phyloP scores from a whole-genome alignment of 2,888 invertebrate genomes.

The Pinctada fucata region DNA sequence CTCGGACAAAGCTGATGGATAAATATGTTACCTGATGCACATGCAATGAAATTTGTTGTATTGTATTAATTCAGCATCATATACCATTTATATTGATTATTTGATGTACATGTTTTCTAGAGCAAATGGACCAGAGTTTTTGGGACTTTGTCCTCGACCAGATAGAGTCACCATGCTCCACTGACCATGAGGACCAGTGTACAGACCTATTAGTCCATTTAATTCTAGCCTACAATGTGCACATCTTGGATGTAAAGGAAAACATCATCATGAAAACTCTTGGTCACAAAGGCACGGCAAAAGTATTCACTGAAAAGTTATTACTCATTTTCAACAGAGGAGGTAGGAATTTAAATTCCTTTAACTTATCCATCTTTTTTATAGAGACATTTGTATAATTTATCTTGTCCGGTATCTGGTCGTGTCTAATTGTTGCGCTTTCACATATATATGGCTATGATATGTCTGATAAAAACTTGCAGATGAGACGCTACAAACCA shows the following conservation, averaged over 20 bases:
- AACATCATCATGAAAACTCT: slow-evolving; percentile 75
- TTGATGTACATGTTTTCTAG: slow-evolving; percentile 78
- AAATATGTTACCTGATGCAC: no score
- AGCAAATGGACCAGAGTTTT: slow-evolving; percentile 90
- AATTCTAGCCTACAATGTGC: slow-evolving; percentile 92
- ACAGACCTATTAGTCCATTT: slow-evolving; percentile 90
- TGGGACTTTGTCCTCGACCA: slow-evolving; percentile 87
- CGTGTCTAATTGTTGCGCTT: no score
- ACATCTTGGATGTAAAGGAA: slow-evolving; percentile 81
- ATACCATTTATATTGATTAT: background rate
- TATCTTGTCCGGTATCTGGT: no score
- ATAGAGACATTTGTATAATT: no score
- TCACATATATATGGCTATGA: no score
- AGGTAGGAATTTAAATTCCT: slow-evolving; percentile 77
- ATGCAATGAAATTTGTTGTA: no score
- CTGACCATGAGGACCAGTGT: slow-evolving; percentile 89
- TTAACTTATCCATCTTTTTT: background rate
- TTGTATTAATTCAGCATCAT: no score
- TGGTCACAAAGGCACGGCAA: slow-evolving; percentile 81
- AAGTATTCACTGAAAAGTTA: slow-evolving; percentile 93
- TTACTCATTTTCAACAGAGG: slow-evolving; percentile 92
- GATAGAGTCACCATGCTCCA: slow-evolving; percentile 88
- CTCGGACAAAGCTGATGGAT: no score
- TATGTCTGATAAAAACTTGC: no score
- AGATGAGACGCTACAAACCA: no score